Conservation (phyloP, 2,797 vertebrate species). For the Staurois parvus region DNA sequence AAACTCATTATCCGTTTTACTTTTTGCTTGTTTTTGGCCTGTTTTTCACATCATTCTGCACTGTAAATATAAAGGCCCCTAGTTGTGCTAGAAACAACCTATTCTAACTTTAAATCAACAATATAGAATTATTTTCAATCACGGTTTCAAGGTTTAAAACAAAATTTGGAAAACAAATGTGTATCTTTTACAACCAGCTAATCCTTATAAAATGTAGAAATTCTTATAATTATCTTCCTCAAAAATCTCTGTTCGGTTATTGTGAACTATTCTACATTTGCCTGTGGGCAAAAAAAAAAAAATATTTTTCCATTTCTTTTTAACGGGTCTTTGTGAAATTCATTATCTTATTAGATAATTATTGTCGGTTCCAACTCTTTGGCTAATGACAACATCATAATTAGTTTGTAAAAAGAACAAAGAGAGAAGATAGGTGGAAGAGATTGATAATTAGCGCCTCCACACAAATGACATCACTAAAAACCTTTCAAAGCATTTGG, state of each 20-base stretch:
- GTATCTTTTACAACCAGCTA: background rate
- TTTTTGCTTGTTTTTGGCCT: no score
- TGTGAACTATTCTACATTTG: background rate
- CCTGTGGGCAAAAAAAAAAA: slow-evolving; percentile 6
- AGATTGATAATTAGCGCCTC: slow-evolving; percentile 49
- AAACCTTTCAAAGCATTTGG: slow-evolving; percentile 15
- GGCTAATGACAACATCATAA: slow-evolving; percentile 55
- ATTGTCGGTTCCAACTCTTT: slow-evolving; percentile 52
- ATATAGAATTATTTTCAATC: background rate
- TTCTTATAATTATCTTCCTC: background rate
- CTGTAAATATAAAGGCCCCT: no score
- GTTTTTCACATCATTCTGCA: no score
- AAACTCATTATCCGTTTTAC: no score
- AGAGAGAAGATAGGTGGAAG: slow-evolving; percentile 6
- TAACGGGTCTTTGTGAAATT: slow-evolving; percentile 42
- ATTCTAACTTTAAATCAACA: background rate
- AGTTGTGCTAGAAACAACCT: background rate
- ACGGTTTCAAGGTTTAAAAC: no score
- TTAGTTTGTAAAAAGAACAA: slow-evolving; percentile 50
- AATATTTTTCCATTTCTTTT: background rate
- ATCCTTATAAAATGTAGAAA: background rate
- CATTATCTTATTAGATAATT: slow-evolving; percentile 52
- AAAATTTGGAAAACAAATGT: background rate
- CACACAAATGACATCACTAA: slow-evolving; percentile 26
- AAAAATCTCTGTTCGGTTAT: slow-evolving; percentile 1